Base-by-base conservation (phyloP, 2,888 invertebrate species). In the Lissonota sp. region DNA sequence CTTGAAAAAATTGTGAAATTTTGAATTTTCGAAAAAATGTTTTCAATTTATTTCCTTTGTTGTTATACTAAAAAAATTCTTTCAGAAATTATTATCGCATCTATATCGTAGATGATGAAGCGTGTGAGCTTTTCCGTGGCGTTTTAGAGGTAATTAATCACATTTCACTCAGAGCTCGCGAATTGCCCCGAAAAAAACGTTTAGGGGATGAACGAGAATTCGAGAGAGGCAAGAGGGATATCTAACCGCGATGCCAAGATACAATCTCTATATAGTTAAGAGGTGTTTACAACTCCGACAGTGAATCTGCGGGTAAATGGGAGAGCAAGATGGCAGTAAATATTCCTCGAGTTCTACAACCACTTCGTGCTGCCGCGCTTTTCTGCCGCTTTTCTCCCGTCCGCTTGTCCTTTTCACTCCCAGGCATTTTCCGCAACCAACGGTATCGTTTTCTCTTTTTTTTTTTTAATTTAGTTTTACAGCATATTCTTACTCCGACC, bases 261-360 rank as follows among this genome's bases (percentile, higher is more conserved):
- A 87, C 84, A 91, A 92, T 92, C 92, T 90, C 88, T 87, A 89
- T 91, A 90, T 86, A 89, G 91, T 92, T 92, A 92, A 91, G 92
- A 92, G 92, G 92, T 92, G 92, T 92, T 92, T 92, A 92, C 92
- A 92, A 91, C 89, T 91, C 89, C 89, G 87, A 88, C 90, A 90
- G 91, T 92, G 92, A 92, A 92, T 92, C 91, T 91, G 91, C 89
- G 91, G 91, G 90, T 90, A 91, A 92, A 90, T 91, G 91, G 90
- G 88, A 90, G 91, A 91, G 91, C n/a, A 91, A 91, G 90, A 92
- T 92, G 91, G 91, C 91, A 90, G 92, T 92, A 92, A 92, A 92
- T 92, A 92, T 92, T 92, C 91, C 89, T 84, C 73, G 76, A 84
- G 85, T 87, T 84, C 86, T 83, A 85, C 84, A 70, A 81, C 64